phyloP scores from a whole-genome alignment of 2,113 vertebrate species.

The Pantherophis guttatus region DNA sequence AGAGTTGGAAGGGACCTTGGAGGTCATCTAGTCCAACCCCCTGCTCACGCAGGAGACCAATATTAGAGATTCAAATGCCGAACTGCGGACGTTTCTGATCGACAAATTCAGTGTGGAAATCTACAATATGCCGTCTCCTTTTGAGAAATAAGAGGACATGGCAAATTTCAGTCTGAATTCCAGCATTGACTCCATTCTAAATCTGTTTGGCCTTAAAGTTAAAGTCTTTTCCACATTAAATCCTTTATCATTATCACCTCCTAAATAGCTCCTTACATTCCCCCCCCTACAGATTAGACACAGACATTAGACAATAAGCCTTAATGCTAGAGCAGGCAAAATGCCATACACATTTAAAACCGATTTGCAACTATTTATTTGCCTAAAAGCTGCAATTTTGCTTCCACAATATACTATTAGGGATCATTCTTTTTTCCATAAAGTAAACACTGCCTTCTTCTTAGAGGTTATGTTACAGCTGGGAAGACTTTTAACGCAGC shows the following conservation, averaged over 20 bases:
- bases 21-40: no score
- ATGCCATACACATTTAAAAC: background rate
- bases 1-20: no score
- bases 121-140: background rate
- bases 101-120: no score
- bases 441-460: background rate
- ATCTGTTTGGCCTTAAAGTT: background rate
- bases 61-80: no score
- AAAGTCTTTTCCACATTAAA: background rate
- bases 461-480: background rate
- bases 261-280: background rate
- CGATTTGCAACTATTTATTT: conserved; percentile 4
- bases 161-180: background rate
- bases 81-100: no score
- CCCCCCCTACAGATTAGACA: background rate
- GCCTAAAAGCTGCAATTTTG: conserved; percentile 19
- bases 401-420: background rate
- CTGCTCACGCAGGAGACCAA: no score
- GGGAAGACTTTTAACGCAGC: background rate
- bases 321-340: background rate
- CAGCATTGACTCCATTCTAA: background rate
- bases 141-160: background rate
- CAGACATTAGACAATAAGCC: background rate
- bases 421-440: background rate
- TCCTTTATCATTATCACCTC: background rate